phyloP scores from a whole-genome alignment of 2,113 vertebrate species.

The Eleginops maclovinus region DNA sequence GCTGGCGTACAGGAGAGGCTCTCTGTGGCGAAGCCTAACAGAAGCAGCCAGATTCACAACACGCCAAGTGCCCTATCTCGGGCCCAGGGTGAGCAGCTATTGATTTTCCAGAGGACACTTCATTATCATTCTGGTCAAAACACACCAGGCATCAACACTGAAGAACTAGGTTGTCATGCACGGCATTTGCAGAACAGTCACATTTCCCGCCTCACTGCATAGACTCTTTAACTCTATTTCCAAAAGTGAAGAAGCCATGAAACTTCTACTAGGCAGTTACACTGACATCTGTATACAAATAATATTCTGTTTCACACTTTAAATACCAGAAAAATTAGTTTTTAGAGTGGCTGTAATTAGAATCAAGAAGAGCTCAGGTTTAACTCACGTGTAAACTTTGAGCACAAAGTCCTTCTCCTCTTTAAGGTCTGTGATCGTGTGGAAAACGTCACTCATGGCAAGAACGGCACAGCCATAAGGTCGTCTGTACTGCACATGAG shows the following conservation, averaged over 20 bases:
- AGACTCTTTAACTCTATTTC: background rate
- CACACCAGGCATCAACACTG: slow-evolving; percentile 57
- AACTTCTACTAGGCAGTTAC: background rate
- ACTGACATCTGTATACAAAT: background rate
- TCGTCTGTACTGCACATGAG: slow-evolving; percentile 92
- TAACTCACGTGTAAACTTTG: slow-evolving; percentile 97
- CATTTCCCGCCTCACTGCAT: slow-evolving; percentile 14
- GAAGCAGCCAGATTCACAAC: slow-evolving; percentile 74
- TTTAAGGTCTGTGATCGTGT: slow-evolving; percentile 93
- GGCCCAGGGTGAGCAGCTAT: slow-evolving; percentile 66
- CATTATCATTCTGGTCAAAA: slow-evolving; percentile 75
- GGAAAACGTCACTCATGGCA: slow-evolving; percentile 92
- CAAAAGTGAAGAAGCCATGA: background rate
- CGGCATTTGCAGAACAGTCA: slow-evolving; percentile 37
- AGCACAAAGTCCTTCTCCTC: slow-evolving; percentile 98
- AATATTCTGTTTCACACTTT: background rate
- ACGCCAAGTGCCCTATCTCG: slow-evolving; percentile 68
- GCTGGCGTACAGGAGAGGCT: slow-evolving; percentile 55
- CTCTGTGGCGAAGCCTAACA: slow-evolving; percentile 61
- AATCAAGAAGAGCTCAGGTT: background rate
- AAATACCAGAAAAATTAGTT: background rate
- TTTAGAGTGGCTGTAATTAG: background rate
- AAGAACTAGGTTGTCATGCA: slow-evolving; percentile 49
- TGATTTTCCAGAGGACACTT: slow-evolving; percentile 77
- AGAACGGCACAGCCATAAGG: slow-evolving; percentile 95